Base-by-base conservation (phyloP, 2,888 invertebrate genomes). In the Tipula helvola region DNA sequence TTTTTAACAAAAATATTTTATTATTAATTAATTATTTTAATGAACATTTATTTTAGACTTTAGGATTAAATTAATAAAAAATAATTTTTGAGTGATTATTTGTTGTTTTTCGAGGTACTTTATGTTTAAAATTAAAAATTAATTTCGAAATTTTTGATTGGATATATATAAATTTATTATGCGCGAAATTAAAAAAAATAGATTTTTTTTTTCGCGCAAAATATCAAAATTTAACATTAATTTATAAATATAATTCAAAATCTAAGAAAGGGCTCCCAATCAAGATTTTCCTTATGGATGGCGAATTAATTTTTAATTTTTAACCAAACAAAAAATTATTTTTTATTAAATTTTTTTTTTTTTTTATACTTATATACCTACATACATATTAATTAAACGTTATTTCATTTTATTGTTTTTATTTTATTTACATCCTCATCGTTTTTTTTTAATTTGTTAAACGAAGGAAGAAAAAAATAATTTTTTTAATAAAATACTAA, bases 201-300 rank as follows among this genome's bases (percentile, higher is more conserved):
- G 28, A 71, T 71, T 71, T 71, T 10, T 71, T n/a, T 71, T 7
- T 71, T 18, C n/a, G 28, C 71, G 71, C 71, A 71, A 28, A 71
- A 57, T 52, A n/a, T 52, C 71, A 28, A 28, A 71, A 71, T 71
- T 71, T 28, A 71, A 71, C 12, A 71, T 71, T 71, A 71, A 52
- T 44, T 52, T 16, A 18, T 52, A 71, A 8, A 71, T 71, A 71
- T 71, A 71, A 71, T 71, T 71, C 28, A 71, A 71, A 18, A 28
- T 71, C 71, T 71, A 71, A 71, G 7, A 57, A 84, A 84, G 84
- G 84, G 84, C 84, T 84, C 84, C 84, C 84, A 41, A 84, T 84
- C 84, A 84, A 41, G 84, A 84, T 84, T 84, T 84, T 83, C 83
- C 83, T 57, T 57, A 12, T 57, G 28, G 71, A 71, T 28, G 28